Conservation (phyloP, 1,140 invertebrate species). For the Halesus radiatus region DNA sequence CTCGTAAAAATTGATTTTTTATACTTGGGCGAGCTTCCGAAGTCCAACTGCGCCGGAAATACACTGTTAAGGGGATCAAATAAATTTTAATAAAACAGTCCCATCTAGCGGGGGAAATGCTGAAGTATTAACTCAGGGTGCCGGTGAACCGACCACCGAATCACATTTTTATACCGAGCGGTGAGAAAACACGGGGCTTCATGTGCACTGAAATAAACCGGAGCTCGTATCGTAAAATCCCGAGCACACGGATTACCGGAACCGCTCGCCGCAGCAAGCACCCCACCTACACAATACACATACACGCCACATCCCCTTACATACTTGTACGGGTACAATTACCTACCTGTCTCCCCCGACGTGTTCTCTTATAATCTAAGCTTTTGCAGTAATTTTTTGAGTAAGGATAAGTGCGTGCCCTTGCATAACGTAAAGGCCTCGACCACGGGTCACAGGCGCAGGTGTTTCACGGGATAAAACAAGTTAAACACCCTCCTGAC, state of each 20-base stretch:
- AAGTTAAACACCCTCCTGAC: conserved; percentile 35
- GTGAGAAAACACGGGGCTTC: conserved; percentile 11
- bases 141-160: background rate
- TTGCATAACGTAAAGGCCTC: conserved; percentile 31
- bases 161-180: background rate
- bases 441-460: conserved; percentile 7
- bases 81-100: conserved; percentile 38
- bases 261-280: background rate
- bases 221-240: conserved; percentile 13
- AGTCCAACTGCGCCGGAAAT: no score
- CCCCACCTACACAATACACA: background rate
- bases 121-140: conserved; percentile 22
- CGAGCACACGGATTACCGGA: conserved; percentile 16
- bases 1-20: no score
- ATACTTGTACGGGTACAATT: no score
- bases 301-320: no score
- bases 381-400: conserved; percentile 53
- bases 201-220: conserved; percentile 28
- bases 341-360: background rate
- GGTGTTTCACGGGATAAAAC: conserved; percentile 46
- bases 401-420: conserved; percentile 51
- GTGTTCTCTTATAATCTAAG: conserved; percentile 37
- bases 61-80: background rate
- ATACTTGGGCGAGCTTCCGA: no score
- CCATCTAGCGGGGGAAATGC: background rate